Conservation (phyloP, 1,140 invertebrate genomes). For the Carposina sasakii region DNA sequence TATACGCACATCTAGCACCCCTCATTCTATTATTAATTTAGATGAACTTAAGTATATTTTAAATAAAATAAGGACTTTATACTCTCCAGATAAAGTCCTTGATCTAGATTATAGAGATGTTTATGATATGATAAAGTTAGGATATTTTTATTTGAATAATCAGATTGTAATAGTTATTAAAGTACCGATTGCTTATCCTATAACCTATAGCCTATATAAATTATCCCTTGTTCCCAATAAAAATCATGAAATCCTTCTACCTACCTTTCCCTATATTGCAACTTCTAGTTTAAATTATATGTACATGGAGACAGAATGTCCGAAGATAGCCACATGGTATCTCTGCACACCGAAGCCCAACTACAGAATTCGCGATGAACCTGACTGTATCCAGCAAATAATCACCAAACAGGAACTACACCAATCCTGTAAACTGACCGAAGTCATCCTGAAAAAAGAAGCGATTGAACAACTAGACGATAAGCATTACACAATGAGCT, state of each 20-base stretch:
- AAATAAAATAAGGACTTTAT: too few relatives aligned
- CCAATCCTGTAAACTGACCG: conserved; percentile 10
- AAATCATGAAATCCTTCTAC: conserved; percentile 17
- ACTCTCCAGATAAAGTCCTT: too few relatives aligned
- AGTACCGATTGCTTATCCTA: too few relatives aligned
- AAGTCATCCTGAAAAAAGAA: conserved; percentile 15
- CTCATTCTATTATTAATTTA: too few relatives aligned
- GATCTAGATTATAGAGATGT: too few relatives aligned
- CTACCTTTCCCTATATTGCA: conserved; percentile 18
- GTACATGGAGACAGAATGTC: conserved; percentile 27
- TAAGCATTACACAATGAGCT: conserved; percentile 17
- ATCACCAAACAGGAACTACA: conserved; percentile 12
- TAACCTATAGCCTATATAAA: too few relatives aligned
- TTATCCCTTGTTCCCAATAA: too few relatives aligned
- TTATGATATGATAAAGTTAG: too few relatives aligned
- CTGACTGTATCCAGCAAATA: conserved; percentile 12
- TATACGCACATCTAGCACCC: too few relatives aligned
- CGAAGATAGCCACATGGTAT: conserved; percentile 18
- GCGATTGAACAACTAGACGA: conserved; percentile 10
- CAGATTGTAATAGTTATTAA: too few relatives aligned
- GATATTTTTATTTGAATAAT: too few relatives aligned
- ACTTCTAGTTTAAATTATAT: conserved; percentile 11
- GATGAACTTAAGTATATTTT: too few relatives aligned
- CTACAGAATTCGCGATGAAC: background rate
- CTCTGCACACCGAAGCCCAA: conserved; percentile 13